Base-by-base conservation (phyloP, 1,140 invertebrate species). In the Thaumetopoea pityocampa region DNA sequence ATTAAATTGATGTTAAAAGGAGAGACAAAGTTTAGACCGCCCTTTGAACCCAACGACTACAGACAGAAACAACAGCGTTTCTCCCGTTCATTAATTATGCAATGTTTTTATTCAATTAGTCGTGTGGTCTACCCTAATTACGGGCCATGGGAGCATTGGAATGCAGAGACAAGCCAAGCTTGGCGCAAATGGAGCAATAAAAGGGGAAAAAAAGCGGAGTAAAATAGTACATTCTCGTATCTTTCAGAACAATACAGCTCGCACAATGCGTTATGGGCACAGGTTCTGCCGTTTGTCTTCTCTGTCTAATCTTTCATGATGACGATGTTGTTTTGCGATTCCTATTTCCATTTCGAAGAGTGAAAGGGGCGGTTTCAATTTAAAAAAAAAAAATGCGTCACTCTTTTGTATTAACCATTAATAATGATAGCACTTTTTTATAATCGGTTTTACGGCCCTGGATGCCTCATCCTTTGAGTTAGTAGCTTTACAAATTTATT, bases 91-190 rank as follows among this genome's bases (percentile, higher is more conserved):
- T 76, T 60, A 70, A 74, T 72, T 74, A 77, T 70, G 51, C 70
- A 72, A 67, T 77, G 70, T 70, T 80, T 77, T 72, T 66, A 80
- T 80, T 80, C 70, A 80, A 80, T 70, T 68, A 77, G 57, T 60
- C 62, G 64, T 66, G 65, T 70, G 64, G 61, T 58, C 55, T 55
- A 56, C 52, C 59, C 54, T 74, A 72, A 79, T 76, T 80, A 72
- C 38, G 45, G 17, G 26, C 52, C 50, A 49, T 45, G 54, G 54
- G 58, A 60, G 27, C 45, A 46, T 40, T 48, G 59, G 42, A 50
- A 46, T 46, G 50, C 50, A 53, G 47, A 61, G 49, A 54, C 51
- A 56, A 62, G 62, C 47, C 55, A 33, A 46, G 54, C 56, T 59
- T 54, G 33, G 43, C 42, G 50, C 54, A 67, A 72, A 68, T 66